Conservation (phyloP, 2,113 vertebrate species). For the Raja brachyura region DNA sequence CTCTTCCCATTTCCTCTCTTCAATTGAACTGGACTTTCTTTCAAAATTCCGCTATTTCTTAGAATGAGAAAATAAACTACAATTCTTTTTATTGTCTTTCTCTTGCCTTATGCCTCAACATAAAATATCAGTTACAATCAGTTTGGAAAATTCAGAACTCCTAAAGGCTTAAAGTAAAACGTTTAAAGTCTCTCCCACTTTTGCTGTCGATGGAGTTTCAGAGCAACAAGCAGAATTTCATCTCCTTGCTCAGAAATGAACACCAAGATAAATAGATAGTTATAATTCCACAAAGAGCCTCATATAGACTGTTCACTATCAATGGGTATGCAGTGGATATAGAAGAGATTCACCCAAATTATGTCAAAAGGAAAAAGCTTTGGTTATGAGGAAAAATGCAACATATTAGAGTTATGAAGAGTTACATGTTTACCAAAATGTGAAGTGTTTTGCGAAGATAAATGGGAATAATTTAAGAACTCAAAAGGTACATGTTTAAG, state of each 20-base stretch:
- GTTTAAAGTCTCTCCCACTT: not conserved
- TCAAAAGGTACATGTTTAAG: not conserved
- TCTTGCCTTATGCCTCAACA: not conserved
- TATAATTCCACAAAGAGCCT: not conserved
- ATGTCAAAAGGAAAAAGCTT: not conserved
- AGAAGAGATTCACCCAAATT: not conserved
- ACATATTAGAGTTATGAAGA: not conserved
- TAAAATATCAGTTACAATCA: not conserved
- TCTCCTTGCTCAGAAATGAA: not conserved
- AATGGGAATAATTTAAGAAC: not conserved
- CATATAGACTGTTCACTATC: not conserved
- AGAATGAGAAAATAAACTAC: not conserved
- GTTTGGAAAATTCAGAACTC: not conserved
- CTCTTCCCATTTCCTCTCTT: not conserved
- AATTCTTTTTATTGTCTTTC: not conserved
- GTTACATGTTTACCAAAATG: not conserved
- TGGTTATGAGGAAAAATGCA: not conserved
- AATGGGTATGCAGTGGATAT: not conserved
- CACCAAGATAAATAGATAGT: not conserved
- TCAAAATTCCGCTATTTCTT: conserved; percentile 17
- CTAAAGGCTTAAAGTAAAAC: not conserved
- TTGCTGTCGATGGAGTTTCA: not conserved
- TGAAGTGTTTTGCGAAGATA: not conserved
- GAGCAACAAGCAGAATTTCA: not conserved
- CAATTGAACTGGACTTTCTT: not conserved